Percentiles rank a stretch among this genome's conserved stretches.
Conservation (phyloP, 2,888 invertebrate genomes). For the Amphipoea lucens region DNA sequence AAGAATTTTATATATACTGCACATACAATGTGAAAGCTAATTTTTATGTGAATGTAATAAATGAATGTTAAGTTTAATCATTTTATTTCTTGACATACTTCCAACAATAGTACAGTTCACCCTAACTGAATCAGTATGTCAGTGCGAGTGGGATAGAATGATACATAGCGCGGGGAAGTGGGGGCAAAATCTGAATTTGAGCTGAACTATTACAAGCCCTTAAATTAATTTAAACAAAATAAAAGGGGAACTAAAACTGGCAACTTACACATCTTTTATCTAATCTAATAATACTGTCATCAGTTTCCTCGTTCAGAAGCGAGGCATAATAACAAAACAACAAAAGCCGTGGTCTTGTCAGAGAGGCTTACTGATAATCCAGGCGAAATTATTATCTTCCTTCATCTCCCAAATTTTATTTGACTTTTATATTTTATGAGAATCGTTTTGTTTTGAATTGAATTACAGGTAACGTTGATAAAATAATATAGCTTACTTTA, state of each 20-base stretch:
- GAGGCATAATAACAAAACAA: constrained; percentile 19
- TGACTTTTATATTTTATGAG: constrained; percentile 17
- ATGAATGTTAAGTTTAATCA: no score
- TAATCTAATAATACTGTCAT: background rate
- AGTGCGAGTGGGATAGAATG: no score
- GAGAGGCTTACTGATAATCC: constrained; percentile 29
- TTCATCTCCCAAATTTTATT: constrained; percentile 22
- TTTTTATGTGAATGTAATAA: no score
- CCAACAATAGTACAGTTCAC: no score
- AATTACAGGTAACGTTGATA: background rate
- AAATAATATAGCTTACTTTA: background rate
- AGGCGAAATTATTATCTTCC: constrained; percentile 34
- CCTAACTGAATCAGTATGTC: no score
- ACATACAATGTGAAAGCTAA: no score
- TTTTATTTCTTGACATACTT: no score
- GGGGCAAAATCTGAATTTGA: no score
- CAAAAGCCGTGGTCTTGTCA: constrained; percentile 25
- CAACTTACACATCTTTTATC: background rate
- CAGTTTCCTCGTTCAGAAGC: background rate
- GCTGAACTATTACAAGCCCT: no score
- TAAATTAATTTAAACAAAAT: background rate
- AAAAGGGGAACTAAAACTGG: background rate
- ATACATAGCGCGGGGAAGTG: no score
- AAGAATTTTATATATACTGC: no score
- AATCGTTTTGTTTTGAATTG: constrained; percentile 10